Conservation (phyloP, 2,797 vertebrate genomes). For the Steatocranus sp. region DNA sequence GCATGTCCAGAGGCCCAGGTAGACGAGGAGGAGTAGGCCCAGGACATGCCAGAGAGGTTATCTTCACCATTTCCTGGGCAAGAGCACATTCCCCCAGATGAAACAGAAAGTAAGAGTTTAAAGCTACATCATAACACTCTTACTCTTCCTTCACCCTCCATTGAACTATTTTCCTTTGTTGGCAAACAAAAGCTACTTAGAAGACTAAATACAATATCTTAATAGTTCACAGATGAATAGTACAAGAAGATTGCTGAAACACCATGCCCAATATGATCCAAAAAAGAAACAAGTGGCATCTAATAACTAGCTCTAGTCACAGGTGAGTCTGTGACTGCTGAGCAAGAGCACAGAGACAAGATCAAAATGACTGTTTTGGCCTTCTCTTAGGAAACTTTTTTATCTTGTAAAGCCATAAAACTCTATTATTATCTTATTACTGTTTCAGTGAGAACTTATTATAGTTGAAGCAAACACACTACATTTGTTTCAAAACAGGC, state of each 20-base stretch:
- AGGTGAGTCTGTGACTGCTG: not conserved
- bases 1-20: not conserved
- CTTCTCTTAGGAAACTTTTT: not conserved
- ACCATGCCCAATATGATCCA: not conserved
- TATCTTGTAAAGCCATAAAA: not conserved
- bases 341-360: not conserved
- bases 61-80: not conserved
- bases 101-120: not conserved
- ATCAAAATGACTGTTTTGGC: not conserved
- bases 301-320: not conserved
- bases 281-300: not conserved
- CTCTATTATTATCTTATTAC: not conserved
- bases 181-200: not conserved
- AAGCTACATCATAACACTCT: not conserved
- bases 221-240: not conserved
- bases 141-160: not conserved
- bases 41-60: not conserved
- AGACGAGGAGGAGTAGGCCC: not conserved
- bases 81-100: not conserved
- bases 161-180: not conserved
- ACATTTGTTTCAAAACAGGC: not conserved
- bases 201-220: not conserved
- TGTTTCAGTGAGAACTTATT: not conserved
- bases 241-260: not conserved
- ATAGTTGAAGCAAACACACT: not conserved